These are phyloP conservation scores for Ceratitis capitata DNA, from an alignment of 1,140 invertebrate genomes.

Conservation along the genomic window DNA sequence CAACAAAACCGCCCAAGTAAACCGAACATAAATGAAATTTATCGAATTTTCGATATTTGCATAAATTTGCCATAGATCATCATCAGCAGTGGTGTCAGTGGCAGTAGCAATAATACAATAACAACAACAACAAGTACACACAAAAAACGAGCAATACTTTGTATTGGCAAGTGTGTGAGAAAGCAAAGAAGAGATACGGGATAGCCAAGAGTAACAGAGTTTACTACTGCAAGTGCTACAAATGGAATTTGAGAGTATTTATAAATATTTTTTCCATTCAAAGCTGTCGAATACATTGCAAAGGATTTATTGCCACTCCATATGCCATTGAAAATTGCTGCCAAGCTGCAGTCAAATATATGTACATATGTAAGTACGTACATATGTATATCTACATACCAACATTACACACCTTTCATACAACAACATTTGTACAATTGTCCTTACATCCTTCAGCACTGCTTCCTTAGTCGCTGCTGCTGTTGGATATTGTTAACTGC, in stretches of 20 bases:
- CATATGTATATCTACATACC: neutral
- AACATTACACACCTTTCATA: neutral
- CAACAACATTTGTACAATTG: neutral
- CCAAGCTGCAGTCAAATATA: neutral
- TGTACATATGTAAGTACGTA: neutral
- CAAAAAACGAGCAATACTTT: neutral
- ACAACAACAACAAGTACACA: neutral
- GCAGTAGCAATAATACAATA: constrained; percentile 9
- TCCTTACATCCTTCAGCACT: constrained; percentile 14
- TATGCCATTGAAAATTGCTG: constrained; percentile 23
- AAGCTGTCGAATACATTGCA: constrained; percentile 7
- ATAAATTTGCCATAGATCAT: constrained; percentile 62
- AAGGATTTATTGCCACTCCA: constrained; percentile 31
- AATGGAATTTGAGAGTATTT: neutral
- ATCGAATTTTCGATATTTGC: constrained; percentile 53
- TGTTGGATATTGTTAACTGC: constrained; percentile 43
- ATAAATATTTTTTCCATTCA: neutral
- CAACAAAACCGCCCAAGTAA: constrained; percentile 33
- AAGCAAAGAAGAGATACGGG: neutral
- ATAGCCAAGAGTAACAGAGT: no score
- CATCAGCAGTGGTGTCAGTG: constrained; percentile 47
- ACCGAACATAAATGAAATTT: constrained; percentile 40
- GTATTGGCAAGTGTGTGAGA: neutral
- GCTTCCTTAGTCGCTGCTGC: no score
- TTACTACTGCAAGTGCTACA: no score